Percentiles rank a stretch among this genome's conserved stretches.
Conservation (phyloP, 2,113 vertebrate genomes). For the Oceanites oceanicus region DNA sequence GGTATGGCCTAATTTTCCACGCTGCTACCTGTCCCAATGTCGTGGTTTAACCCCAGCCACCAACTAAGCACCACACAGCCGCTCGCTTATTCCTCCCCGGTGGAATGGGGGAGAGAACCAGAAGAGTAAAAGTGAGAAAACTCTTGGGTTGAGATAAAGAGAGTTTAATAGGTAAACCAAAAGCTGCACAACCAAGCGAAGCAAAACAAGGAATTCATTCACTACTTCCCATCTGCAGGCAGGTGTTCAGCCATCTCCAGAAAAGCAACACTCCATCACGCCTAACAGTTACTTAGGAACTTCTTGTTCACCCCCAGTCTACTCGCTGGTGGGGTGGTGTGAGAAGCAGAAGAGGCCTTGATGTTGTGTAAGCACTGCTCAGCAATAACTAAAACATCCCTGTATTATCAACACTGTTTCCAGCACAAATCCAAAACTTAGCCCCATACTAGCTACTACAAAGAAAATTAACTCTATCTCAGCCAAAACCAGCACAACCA, state of each 20-base stretch:
- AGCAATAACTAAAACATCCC: neutral
- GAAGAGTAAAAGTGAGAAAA: neutral
- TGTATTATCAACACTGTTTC: neutral
- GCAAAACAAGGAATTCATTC: neutral
- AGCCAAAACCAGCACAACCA: neutral
- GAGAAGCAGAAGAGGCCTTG: neutral
- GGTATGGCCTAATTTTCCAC: neutral
- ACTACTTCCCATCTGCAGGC: neutral
- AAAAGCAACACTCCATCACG: neutral
- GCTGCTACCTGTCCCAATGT: neutral
- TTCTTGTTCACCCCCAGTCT: neutral
- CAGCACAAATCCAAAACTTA: neutral
- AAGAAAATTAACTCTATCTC: neutral
- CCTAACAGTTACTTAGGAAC: rapidly evolving
- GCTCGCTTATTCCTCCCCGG: rapidly evolving
- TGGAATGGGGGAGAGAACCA: neutral
- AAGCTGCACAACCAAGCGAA: rapidly evolving
- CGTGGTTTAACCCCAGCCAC: neutral
- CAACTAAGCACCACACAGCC: neutral
- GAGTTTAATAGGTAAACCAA: neutral
- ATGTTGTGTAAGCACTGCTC: neutral
- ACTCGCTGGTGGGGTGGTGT: neutral
- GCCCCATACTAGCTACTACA: neutral
- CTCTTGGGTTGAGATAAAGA: neutral
- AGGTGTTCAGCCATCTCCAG: neutral